Evolutionary conservation across 2,113 vertebrate species (phyloP).

Genomic region (Zosterops japonicus): DNA sequence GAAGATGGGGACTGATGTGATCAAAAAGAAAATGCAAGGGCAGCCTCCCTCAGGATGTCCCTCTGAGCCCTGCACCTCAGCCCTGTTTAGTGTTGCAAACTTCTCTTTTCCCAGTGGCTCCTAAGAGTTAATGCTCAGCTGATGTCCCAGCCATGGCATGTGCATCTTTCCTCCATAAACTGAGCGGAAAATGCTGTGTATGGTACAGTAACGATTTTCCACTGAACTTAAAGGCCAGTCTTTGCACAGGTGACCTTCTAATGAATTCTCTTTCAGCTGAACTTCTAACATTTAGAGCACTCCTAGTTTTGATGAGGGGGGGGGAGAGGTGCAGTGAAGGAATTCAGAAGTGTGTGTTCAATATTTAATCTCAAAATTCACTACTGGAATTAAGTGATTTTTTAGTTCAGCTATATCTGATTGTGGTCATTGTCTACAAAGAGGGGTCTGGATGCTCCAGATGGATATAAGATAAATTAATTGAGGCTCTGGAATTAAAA

Average conservation of each 20-base stretch:
- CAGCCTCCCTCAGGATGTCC: background rate
- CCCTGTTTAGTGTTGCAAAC: background rate
- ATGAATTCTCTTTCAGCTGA: slow-evolving; percentile 37
- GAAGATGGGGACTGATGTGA: background rate
- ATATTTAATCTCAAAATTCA: slow-evolving; percentile 2
- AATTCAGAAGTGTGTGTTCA: background rate
- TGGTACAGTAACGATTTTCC: background rate
- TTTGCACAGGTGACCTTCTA: background rate
- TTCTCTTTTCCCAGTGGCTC: background rate
- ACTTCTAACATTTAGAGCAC: slow-evolving; percentile 25
- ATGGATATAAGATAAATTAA: background rate
- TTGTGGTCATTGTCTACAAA: background rate
- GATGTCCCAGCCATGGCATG: background rate
- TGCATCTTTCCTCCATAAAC: background rate
- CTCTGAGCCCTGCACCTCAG: background rate
- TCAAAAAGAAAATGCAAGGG: background rate
- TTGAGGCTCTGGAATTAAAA: background rate
- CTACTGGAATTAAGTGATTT: background rate
- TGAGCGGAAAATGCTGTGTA: background rate
- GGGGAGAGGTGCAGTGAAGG: background rate
- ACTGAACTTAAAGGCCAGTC: background rate
- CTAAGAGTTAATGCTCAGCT: background rate
- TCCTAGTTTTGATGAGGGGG: background rate
- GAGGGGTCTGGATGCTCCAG: background rate
- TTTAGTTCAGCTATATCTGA: background rate